phyloP scores from a whole-genome alignment of 2,888 invertebrate genomes.

The Balanococcus diminutus region DNA sequence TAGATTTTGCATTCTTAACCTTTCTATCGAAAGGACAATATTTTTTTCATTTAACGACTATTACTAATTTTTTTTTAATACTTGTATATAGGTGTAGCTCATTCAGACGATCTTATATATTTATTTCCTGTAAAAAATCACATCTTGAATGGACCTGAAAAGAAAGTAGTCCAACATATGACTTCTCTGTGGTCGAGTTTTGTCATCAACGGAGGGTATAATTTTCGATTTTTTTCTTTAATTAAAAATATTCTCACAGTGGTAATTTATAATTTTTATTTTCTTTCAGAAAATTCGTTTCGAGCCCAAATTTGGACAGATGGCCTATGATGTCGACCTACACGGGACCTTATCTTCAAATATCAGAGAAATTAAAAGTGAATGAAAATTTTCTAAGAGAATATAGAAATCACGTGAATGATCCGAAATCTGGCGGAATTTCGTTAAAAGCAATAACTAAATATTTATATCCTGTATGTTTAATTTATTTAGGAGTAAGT shows the following conservation, averaged over 20 bases:
- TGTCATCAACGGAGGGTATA: conserved; percentile 60
- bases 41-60: no score
- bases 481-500: not conserved
- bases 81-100: conserved; percentile 64
- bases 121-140: conserved; percentile 64
- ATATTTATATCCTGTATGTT: not conserved
- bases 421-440: not conserved
- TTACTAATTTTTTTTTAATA: not conserved
- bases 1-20: no score
- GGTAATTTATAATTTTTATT: not conserved
- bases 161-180: conserved; percentile 63
- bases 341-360: conserved; percentile 59
- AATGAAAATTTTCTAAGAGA: conserved; percentile 32
- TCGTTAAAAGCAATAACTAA: not conserved
- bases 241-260: not conserved
- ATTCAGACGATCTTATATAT: conserved; percentile 69
- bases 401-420: conserved; percentile 36
- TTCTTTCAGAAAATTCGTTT: conserved; percentile 57
- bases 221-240: not conserved
- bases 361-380: conserved; percentile 56
- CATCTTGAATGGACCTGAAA: conserved; percentile 61
- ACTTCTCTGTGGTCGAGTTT: conserved; percentile 64
- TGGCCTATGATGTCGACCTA: conserved; percentile 59
- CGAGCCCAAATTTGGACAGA: conserved; percentile 54
- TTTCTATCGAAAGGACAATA: no score